These are phyloP conservation scores for Orthonyx spaldingii DNA, from an alignment of 2,113 vertebrate species.

Conservation along the genomic window DNA sequence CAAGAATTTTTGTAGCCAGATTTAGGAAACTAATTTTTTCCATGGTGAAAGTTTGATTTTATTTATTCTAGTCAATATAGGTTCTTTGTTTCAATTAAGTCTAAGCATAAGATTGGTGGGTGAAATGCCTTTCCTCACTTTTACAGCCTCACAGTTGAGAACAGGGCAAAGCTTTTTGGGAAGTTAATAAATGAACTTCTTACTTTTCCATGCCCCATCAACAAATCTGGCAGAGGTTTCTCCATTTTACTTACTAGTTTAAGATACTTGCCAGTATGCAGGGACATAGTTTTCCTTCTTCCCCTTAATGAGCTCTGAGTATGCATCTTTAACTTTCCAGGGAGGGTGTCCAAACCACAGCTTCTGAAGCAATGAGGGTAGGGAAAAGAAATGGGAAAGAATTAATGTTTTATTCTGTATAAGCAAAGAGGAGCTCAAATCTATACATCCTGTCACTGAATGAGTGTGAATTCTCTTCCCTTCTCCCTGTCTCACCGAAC, in stretches of 20 bases:
- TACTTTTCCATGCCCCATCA: not conserved
- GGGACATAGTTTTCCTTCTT: not conserved
- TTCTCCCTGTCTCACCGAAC: not conserved
- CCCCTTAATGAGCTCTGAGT: not conserved
- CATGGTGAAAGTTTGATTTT: not conserved
- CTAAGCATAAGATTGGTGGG: not conserved
- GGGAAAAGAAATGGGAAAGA: not conserved
- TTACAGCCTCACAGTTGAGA: not conserved
- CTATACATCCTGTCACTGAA: not conserved
- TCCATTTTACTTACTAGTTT: not conserved
- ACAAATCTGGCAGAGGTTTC: not conserved
- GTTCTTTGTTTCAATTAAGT: not conserved
- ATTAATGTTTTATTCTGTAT: not conserved
- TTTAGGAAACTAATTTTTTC: not conserved
- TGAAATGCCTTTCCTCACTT: not conserved
- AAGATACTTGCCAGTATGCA: not conserved
- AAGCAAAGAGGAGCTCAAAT: not conserved
- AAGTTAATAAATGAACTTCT: not conserved
- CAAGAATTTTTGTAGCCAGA: not conserved
- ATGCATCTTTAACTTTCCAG: not conserved
- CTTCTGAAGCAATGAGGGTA: not conserved
- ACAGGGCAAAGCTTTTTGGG: not conserved
- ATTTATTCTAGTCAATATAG: not conserved
- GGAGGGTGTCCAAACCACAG: conserved; percentile 9
- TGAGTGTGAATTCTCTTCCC: not conserved